Base-by-base conservation (phyloP, 2,113 vertebrate genomes). In the Chaenocephalus aceratus region DNA sequence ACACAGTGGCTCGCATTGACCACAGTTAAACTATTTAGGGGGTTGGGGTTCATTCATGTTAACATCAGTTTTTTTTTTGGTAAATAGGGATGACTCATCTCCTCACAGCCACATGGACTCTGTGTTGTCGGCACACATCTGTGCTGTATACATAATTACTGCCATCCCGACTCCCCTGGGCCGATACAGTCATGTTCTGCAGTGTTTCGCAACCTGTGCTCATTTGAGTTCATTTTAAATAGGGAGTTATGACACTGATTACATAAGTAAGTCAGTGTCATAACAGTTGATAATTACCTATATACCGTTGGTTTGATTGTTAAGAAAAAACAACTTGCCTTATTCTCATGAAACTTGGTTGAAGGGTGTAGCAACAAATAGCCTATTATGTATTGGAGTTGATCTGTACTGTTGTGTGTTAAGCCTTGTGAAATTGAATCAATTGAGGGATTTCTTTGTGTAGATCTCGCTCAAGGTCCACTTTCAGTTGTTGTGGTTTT, bases 51-150 rank as follows among this genome's bases (percentile, higher is more conserved):
- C 68, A 49, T 65, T 61, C 10, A 54, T 84, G 63, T 46, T 46
- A 61, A 79, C 65, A 56, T 44, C 44, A 26, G 51, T 61, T 34
- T 18, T 61, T 57, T 3, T 74, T 23, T 21, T 46, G 62, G 36
- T 69, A n/a, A 30, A 68, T 57, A 72, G n/a, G 62, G 60, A 87
- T 78, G 85, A 83, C 46, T 83, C 82, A 75, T 76, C 73, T 49
- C 18, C 66, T 54, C 21, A 21, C 45, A 59, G 65, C 62, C 54
- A 41, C 76, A 41, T 18, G 49, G 45, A 8, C 30, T 61, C 6
- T 23, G 65, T 45, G 59, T 30, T 26, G 58, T 16, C 15, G 76
- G 59, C 52, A 48, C 23, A 56, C 56, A 68, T 70, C 49, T 81
- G 66, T 66, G 60, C 48, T 51, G 34, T 79, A 23, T 72, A 45